These are phyloP conservation scores for Xenopus borealis DNA, from an alignment of 2,113 vertebrate genomes.

Conservation along the genomic window DNA sequence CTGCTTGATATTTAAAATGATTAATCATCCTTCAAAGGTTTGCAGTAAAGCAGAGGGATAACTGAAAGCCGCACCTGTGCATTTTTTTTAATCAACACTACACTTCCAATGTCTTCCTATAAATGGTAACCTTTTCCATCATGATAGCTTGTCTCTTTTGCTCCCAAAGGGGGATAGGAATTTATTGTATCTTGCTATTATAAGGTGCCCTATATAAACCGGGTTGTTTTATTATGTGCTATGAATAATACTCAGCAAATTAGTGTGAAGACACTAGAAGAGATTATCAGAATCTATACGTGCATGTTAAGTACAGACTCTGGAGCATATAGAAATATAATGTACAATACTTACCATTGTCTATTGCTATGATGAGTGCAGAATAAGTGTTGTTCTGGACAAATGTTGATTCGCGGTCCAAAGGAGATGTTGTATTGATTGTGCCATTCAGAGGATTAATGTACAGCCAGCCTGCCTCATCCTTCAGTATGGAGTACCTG, in stretches of 20 bases:
- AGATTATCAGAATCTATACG: too few relatives aligned
- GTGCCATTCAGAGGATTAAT: constrained; percentile 89
- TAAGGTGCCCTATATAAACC: background rate
- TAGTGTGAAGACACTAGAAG: background rate
- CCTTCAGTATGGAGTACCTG: constrained; percentile 85
- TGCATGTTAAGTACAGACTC: too few relatives aligned
- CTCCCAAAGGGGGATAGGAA: background rate
- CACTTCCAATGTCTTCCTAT: background rate
- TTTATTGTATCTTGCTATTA: background rate
- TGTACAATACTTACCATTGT: constrained; percentile 78
- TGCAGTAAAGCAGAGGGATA: background rate
- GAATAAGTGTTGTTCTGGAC: constrained; percentile 87
- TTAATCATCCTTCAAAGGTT: background rate
- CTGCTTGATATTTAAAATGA: constrained; percentile 6
- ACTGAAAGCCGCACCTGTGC: constrained; percentile 5
- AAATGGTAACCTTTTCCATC: background rate
- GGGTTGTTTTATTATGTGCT: background rate
- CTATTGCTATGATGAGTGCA: constrained; percentile 87
- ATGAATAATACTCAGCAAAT: background rate
- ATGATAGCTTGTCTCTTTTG: background rate
- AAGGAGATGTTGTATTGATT: constrained; percentile 77
- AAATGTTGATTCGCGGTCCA: constrained; percentile 87
- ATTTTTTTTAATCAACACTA: constrained; percentile 6
- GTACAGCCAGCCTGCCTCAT: constrained; percentile 89
- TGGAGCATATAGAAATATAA: background rate